phyloP scores from a whole-genome alignment of 2,797 vertebrate genomes.

The Acanthiza pusilla region DNA sequence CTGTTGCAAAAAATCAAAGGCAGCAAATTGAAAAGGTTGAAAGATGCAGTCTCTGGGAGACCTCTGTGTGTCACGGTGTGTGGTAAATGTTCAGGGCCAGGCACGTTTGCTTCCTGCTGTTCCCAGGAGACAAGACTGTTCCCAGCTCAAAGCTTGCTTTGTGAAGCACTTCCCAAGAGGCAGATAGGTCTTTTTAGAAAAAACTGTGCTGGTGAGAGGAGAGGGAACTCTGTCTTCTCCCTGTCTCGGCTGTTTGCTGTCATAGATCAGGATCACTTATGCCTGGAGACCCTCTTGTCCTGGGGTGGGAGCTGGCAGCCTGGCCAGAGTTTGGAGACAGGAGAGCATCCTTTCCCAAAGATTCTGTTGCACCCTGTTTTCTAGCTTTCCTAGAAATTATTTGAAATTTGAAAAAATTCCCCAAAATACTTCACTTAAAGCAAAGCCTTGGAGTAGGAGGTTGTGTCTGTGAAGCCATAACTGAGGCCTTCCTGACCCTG shows the following conservation, averaged over 20 bases:
- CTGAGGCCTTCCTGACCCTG: not conserved
- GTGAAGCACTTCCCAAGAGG: not conserved
- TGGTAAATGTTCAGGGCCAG: not conserved
- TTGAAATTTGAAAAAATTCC: too few species aligned
- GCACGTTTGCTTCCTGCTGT: not conserved
- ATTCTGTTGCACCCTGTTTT: not conserved
- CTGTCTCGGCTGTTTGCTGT: not conserved
- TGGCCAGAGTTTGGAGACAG: not conserved
- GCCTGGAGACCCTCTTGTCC: not conserved
- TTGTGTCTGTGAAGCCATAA: not conserved
- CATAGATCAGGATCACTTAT: fast-evolving
- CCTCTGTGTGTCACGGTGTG: not conserved
- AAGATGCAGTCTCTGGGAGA: not conserved
- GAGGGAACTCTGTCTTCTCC: not conserved
- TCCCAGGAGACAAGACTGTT: not conserved
- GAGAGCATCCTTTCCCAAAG: not conserved
- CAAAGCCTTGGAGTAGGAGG: not conserved
- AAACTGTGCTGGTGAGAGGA: not conserved
- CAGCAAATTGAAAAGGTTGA: not conserved
- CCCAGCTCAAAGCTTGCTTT: not conserved
- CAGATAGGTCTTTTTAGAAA: not conserved
- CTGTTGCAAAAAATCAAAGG: not conserved
- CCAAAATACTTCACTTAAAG: not conserved
- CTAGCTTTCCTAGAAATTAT: not conserved
- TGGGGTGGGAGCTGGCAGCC: not conserved